phyloP scores from a whole-genome alignment of 1,140 invertebrate genomes.

The Paramacrobiotus metropolitanus region DNA sequence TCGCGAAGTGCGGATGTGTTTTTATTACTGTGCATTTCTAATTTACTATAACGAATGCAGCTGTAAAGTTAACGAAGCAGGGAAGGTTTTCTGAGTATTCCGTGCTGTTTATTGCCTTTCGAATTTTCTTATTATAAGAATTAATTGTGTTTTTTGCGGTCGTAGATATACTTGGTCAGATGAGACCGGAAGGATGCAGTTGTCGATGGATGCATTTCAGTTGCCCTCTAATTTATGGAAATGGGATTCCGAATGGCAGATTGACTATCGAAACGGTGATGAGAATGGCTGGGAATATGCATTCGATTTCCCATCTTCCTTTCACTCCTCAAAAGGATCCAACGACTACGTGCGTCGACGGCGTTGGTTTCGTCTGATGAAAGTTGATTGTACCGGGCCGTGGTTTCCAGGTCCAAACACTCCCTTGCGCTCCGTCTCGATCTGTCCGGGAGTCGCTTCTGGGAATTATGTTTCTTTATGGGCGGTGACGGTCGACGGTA shows the following conservation, averaged over 20 bases:
- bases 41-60: no score
- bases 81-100: conserved; percentile 5
- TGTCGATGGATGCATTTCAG: conserved; percentile 57
- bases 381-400: neutral
- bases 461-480: neutral
- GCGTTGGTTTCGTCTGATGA: conserved; percentile 32
- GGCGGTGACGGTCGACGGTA: neutral
- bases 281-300: conserved; percentile 81
- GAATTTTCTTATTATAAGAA: neutral
- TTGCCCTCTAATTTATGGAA: conserved; percentile 61
- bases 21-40: no score
- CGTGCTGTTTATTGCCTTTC: no score
- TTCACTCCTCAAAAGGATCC: conserved; percentile 56
- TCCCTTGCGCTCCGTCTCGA: neutral
- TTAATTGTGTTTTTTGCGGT: conserved; percentile 30
- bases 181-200: conserved; percentile 46
- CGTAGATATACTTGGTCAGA: conserved; percentile 43
- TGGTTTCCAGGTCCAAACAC: neutral
- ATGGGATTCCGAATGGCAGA: conserved; percentile 32
- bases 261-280: conserved; percentile 67
- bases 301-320: conserved; percentile 59
- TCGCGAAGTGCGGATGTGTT: no score
- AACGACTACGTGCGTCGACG: conserved; percentile 64
- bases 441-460: neutral
- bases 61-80: no score